Conservation (phyloP, 2,113 vertebrate species). For the Chinchilla lanigera region DNA sequence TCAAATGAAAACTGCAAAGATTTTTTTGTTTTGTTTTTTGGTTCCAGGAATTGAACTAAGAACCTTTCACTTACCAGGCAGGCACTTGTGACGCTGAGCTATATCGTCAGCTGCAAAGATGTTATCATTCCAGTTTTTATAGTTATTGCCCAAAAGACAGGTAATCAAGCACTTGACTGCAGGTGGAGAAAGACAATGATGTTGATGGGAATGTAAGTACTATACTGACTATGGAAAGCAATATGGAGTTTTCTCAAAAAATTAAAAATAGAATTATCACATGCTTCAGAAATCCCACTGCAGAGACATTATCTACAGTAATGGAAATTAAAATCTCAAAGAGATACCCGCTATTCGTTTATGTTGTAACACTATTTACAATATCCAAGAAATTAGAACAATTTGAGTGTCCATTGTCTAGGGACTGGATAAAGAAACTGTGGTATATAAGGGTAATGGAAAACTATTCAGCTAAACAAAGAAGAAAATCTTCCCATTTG, state of each 20-base stretch:
- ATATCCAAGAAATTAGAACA: background rate
- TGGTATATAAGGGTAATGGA: background rate
- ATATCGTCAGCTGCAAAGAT: too few relatives aligned
- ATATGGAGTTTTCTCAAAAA: background rate
- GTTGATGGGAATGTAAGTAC: background rate
- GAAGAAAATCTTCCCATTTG: background rate
- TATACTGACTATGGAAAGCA: background rate
- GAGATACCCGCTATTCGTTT: rapidly evolving
- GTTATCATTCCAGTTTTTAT: background rate
- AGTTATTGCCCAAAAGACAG: background rate
- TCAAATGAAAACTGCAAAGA: background rate
- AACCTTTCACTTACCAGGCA: too few relatives aligned
- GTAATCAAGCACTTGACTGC: background rate
- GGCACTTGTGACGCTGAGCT: too few relatives aligned
- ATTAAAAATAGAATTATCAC: background rate
- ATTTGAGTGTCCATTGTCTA: background rate
- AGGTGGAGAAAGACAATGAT: background rate
- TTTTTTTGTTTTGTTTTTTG: too few relatives aligned
- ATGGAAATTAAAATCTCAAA: background rate
- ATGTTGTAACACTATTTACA: background rate
- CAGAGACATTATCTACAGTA: background rate
- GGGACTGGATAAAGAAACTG: background rate
- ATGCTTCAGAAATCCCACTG: too few relatives aligned
- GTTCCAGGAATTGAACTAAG: too few relatives aligned
- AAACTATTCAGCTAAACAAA: background rate